A percentile compares a stretch with the other conserved stretches of the same genome.
phyloP scores from a whole-genome alignment of 2,888 invertebrate genomes.

The Agrochola lota region DNA sequence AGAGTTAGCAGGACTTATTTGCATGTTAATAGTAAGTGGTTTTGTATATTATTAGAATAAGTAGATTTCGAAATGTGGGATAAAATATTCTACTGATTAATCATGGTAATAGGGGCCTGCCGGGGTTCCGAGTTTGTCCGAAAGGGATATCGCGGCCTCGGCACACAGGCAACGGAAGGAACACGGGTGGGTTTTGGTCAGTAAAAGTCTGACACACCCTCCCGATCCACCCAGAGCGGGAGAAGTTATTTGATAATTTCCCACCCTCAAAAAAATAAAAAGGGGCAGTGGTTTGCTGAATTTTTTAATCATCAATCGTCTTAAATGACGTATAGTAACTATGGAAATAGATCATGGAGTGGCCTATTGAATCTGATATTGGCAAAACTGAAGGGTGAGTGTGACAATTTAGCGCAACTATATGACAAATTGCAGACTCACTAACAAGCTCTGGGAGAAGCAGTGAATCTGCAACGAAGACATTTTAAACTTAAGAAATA shows the following conservation, averaged over 20 bases:
- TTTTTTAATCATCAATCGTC: not conserved
- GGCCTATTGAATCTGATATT: too few species aligned
- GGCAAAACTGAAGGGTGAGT: too few species aligned
- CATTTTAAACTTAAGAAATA: not conserved
- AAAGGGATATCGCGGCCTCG: too few species aligned
- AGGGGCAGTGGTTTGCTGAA: not conserved
- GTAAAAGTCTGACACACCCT: too few species aligned
- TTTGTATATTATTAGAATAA: not conserved
- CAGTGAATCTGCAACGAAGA: not conserved
- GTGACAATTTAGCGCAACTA: too few species aligned
- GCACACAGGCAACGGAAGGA: too few species aligned
- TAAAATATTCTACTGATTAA: not conserved
- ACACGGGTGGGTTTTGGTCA: too few species aligned
- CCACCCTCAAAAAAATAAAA: too few species aligned
- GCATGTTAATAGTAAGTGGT: slow-evolving; percentile 91
- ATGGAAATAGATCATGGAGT: not conserved
- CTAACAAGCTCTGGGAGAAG: not conserved
- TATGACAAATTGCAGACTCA: too few species aligned
- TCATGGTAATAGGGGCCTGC: not conserved
- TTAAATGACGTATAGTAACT: not conserved
- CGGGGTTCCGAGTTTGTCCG: too few species aligned
- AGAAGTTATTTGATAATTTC: too few species aligned
- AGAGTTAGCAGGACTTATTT: slow-evolving; percentile 92
- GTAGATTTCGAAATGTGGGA: not conserved
- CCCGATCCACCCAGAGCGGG: too few species aligned